phyloP scores from a whole-genome alignment of 2,888 invertebrate species.

The Parapristionchus giblindavisi region DNA sequence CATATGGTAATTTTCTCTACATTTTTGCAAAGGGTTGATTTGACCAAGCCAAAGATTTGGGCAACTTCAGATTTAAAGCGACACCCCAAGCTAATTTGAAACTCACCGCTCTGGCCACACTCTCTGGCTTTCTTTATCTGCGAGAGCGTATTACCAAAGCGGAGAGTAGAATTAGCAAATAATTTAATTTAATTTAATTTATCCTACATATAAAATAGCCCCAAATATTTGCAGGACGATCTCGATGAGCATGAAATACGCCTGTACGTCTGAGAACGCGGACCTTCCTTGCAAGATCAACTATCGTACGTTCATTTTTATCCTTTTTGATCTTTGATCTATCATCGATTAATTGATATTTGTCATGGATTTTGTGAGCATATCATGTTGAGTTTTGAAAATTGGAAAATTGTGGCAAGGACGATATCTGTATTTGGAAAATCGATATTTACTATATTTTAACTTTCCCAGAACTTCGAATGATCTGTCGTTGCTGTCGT shows the following conservation, averaged over 20 bases:
- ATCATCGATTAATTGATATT: neutral
- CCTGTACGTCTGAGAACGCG: constrained; percentile 14
- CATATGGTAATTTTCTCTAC: too few species aligned
- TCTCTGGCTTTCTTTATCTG: too few species aligned
- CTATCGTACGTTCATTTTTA: constrained; percentile 2
- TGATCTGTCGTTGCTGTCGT: constrained; percentile 23
- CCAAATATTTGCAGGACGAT: constrained; percentile 8
- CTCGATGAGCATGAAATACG: constrained; percentile 31
- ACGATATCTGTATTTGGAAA: neutral
- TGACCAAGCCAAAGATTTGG: too few species aligned
- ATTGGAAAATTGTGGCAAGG: neutral
- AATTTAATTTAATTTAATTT: neutral
- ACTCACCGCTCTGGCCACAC: too few species aligned
- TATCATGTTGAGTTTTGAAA: neutral
- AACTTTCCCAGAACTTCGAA: constrained; percentile 17
- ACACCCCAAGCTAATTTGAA: too few species aligned
- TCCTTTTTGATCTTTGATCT: neutral
- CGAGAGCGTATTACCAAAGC: too few species aligned
- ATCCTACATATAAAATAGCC: neutral
- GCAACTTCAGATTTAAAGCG: too few species aligned
- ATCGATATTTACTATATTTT: neutral
- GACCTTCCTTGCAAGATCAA: constrained; percentile 13
- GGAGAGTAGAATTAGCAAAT: too few species aligned
- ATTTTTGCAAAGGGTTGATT: too few species aligned
- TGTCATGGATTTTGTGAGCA: neutral